These are phyloP conservation scores for Orestias chungarensis DNA, from an alignment of 2,797 vertebrate genomes.

Conservation along the genomic window DNA sequence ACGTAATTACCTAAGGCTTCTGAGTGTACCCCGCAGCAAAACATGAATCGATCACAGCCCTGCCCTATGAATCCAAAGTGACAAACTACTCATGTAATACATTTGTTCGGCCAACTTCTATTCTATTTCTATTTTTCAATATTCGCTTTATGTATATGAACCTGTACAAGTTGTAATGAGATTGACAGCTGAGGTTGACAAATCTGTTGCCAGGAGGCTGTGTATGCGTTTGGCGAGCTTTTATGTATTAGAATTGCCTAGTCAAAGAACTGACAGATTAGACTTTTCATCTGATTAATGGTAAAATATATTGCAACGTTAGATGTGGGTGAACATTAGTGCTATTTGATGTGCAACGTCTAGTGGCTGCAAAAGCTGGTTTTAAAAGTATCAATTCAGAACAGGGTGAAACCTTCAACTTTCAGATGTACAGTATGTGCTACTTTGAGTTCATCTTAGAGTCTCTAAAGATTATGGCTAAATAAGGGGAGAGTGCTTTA, in stretches of 20 bases:
- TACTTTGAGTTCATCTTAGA: no score
- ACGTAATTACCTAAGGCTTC: neutral
- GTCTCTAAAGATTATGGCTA: no score
- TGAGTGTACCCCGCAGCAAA: conserved; percentile 4
- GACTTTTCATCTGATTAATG: neutral
- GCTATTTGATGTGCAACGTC: neutral
- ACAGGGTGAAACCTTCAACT: no score
- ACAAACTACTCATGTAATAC: neutral
- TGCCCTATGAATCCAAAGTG: neutral
- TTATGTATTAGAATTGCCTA: neutral
- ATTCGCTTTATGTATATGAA: neutral
- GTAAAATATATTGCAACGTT: neutral
- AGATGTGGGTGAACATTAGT: neutral
- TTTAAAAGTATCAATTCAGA: neutral
- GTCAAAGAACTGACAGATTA: no score
- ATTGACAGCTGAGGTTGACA: neutral
- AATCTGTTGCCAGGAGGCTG: neutral
- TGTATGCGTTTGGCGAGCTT: neutral
- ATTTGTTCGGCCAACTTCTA: neutral
- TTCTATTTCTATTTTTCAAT: neutral
- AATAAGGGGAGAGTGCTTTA: no score
- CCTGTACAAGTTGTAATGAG: no score
- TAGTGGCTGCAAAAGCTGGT: neutral
- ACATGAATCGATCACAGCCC: neutral
- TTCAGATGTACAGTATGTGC: no score